phyloP scores from a whole-genome alignment of 2,113 vertebrate genomes.

The Desmodus rotundus region DNA sequence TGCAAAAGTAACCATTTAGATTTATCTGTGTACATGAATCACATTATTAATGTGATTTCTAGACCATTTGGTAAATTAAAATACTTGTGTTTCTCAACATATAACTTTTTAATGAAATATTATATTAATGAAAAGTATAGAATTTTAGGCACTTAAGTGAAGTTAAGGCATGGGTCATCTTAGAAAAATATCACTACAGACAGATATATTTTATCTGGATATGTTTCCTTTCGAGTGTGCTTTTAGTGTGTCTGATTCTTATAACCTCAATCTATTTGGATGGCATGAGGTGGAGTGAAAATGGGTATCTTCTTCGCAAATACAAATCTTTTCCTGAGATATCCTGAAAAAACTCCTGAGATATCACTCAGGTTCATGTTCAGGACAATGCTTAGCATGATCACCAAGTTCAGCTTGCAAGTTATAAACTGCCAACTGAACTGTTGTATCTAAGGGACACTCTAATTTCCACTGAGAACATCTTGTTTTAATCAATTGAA shows the following conservation, averaged over 20 bases:
- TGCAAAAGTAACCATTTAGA: background rate
- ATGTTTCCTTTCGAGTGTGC: background rate
- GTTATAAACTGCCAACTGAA: conserved; percentile 93
- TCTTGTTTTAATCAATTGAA: conserved; percentile 97
- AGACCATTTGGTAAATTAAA: conserved; percentile 26
- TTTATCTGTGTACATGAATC: background rate
- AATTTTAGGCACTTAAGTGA: background rate
- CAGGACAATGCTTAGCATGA: no score
- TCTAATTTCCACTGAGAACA: conserved; percentile 95
- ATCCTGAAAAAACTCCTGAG: background rate
- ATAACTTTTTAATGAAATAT: conserved; percentile 17
- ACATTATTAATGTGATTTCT: conserved; percentile 5
- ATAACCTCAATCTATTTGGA: background rate
- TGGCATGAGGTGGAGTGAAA: background rate
- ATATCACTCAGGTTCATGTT: no score
- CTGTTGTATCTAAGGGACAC: conserved; percentile 92
- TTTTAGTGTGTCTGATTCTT: background rate
- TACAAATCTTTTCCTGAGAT: background rate
- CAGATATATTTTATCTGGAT: background rate
- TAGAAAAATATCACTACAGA: background rate
- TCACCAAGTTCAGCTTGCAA: conserved; percentile 81
- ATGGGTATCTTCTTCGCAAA: conserved; percentile 6
- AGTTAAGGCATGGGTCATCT: background rate
- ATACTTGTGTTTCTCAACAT: conserved; percentile 36
- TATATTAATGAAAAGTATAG: conserved; percentile 30